Conservation (phyloP, 2,113 vertebrate genomes). For the Capreolus pygargus region DNA sequence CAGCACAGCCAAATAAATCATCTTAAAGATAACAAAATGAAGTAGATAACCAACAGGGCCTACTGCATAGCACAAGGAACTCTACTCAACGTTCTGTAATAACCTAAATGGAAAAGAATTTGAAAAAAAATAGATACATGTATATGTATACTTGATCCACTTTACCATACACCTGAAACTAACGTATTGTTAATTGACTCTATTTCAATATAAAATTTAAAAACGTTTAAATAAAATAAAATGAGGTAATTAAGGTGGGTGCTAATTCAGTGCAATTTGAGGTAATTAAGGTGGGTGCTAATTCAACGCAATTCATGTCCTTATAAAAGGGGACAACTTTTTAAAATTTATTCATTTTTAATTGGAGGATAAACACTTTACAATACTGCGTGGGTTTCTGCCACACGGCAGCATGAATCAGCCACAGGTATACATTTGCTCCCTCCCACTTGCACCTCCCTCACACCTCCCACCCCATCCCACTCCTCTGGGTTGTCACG, state of each 20-base stretch:
- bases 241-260: background rate
- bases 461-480: background rate
- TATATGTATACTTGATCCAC: no score
- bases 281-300: background rate
- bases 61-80: rapidly evolving
- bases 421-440: rapidly evolving
- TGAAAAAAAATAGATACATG: background rate
- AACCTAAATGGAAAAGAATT: background rate
- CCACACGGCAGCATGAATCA: background rate
- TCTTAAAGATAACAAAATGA: background rate
- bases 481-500: background rate
- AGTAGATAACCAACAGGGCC: background rate
- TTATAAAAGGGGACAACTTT: background rate
- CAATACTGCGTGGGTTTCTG: background rate
- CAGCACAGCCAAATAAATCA: background rate
- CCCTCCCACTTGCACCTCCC: background rate
- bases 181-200: background rate
- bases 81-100: background rate
- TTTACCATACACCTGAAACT: background rate
- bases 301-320: background rate
- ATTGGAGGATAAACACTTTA: background rate
- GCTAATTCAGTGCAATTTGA: background rate
- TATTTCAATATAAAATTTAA: background rate
- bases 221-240: background rate
- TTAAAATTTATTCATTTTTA: background rate